A percentile compares a stretch with the other conserved stretches of the same genome.
Evolutionary conservation across 2,797 vertebrate genomes (phyloP).

Genomic region (Sebastes oblongus): DNA sequence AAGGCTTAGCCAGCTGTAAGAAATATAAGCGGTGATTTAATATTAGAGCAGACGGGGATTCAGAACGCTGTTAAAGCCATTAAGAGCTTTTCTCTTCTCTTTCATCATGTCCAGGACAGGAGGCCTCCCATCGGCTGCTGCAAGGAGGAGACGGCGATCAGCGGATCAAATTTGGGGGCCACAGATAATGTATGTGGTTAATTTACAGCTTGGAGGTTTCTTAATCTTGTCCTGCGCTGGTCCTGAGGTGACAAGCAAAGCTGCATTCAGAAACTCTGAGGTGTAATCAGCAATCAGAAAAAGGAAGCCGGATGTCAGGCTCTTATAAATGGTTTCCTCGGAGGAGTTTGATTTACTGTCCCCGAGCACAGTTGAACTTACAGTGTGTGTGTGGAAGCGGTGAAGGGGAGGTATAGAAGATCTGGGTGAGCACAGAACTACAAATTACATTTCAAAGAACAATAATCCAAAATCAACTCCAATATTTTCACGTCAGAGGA

Average conservation of each 20-base stretch:
- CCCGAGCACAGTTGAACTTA: conserved; percentile 40
- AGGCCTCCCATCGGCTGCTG: conserved; percentile 50
- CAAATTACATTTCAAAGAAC: conserved; percentile 53
- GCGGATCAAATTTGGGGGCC: conserved; percentile 52
- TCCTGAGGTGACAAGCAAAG: conserved; percentile 57
- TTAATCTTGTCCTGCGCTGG: conserved; percentile 56
- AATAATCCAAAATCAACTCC: conserved; percentile 28
- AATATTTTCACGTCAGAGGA: neutral
- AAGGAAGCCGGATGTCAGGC: conserved; percentile 70
- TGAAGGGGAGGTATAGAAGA: conserved; percentile 14
- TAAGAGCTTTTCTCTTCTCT: conserved; percentile 68
- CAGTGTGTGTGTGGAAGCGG: conserved; percentile 13
- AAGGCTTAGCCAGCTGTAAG: conserved; percentile 61
- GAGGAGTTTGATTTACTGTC: conserved; percentile 74
- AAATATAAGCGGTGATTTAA: conserved; percentile 77
- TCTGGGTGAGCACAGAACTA: conserved; percentile 28
- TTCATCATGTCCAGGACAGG: conserved; percentile 71
- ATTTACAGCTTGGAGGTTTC: conserved; percentile 74
- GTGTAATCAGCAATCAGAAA: conserved; percentile 79
- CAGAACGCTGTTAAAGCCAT: conserved; percentile 76
- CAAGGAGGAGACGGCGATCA: conserved; percentile 59
- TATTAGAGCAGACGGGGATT: conserved; percentile 63
- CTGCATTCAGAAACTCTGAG: conserved; percentile 68
- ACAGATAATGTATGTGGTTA: conserved; percentile 71
- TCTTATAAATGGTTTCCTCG: conserved; percentile 72